These are phyloP conservation scores for Coregonus clupeaformis DNA, from an alignment of 2,113 vertebrate genomes.

Conservation along the genomic window DNA sequence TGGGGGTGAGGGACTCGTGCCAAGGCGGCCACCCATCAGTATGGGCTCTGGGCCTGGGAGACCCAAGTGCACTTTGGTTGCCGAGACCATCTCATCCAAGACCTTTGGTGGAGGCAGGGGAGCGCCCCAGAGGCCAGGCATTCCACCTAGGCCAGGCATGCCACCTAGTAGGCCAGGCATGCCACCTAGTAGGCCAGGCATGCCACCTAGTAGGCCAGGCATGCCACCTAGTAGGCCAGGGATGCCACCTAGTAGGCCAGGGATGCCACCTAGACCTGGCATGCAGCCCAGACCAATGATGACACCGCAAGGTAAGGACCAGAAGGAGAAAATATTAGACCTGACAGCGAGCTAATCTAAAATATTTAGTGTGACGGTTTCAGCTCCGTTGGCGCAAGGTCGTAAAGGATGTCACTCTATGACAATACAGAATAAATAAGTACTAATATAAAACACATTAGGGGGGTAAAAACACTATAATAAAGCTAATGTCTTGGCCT, in stretches of 20 bases:
- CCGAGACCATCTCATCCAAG: slow-evolving; percentile 96
- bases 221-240: slow-evolving; percentile 53
- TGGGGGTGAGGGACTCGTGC: slow-evolving; percentile 38
- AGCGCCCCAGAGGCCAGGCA: slow-evolving; percentile 49
- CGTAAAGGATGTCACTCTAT: too few relatives aligned
- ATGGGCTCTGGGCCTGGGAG: slow-evolving; percentile 67
- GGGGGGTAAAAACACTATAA: too few relatives aligned
- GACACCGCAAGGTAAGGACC: slow-evolving; percentile 70
- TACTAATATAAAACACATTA: too few relatives aligned
- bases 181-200: too few relatives aligned
- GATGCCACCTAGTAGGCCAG: slow-evolving; percentile 19
- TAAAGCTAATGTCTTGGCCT: too few relatives aligned
- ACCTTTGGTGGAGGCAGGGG: slow-evolving; percentile 75
- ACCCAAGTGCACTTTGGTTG: slow-evolving; percentile 90
- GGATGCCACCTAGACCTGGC: slow-evolving; percentile 3
- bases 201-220: slow-evolving; percentile 59
- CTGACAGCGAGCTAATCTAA: neutral
- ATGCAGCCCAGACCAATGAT: slow-evolving; percentile 60
- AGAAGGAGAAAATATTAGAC: neutral
- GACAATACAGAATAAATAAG: too few relatives aligned
- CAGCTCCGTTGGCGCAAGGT: too few relatives aligned
- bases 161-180: slow-evolving; percentile 9
- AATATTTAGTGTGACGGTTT: too few relatives aligned
- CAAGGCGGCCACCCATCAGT: slow-evolving; percentile 52
- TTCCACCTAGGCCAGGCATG: slow-evolving; percentile 31